These are phyloP conservation scores for Hydrolagus colliei DNA, from an alignment of 2,797 vertebrate species.

Conservation along the genomic window DNA sequence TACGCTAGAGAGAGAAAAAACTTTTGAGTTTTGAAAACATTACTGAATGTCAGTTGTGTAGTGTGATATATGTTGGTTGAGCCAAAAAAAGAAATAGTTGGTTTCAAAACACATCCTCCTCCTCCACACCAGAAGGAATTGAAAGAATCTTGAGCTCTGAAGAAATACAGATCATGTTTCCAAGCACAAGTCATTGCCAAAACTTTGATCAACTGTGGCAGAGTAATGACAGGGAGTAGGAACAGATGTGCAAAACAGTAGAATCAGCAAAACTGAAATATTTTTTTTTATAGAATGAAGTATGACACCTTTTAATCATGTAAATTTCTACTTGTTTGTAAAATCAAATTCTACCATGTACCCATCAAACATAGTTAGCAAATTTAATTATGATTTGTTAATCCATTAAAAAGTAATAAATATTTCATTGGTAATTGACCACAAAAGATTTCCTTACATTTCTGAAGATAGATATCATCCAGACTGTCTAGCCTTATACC, in stretches of 20 bases:
- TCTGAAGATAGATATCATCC: not conserved
- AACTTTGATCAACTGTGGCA: slow-evolving; percentile 57
- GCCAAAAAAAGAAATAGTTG: slow-evolving; percentile 45
- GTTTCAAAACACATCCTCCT: slow-evolving; percentile 37
- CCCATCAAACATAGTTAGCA: not conserved
- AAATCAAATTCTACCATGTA: not conserved
- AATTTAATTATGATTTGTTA: not conserved
- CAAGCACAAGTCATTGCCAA: slow-evolving; percentile 57
- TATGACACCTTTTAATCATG: not conserved
- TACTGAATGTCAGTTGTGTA: not conserved
- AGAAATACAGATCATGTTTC: slow-evolving; percentile 63
- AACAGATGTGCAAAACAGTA: slow-evolving; percentile 43
- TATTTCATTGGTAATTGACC: not conserved
- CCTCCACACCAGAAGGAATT: slow-evolving; percentile 49
- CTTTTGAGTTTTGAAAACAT: not conserved
- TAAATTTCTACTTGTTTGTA: not conserved
- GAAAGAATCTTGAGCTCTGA: slow-evolving; percentile 61
- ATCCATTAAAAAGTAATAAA: not conserved
- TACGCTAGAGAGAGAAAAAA: not conserved
- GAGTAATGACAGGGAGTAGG: slow-evolving; percentile 51
- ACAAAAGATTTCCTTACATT: not conserved
- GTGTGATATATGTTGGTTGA: slow-evolving; percentile 28
- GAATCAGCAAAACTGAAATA: slow-evolving; percentile 37
- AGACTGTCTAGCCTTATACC: not conserved
- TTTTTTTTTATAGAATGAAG: not conserved